phyloP scores from a whole-genome alignment of 2,797 vertebrate species.

The Kryptopterus vitreolus region DNA sequence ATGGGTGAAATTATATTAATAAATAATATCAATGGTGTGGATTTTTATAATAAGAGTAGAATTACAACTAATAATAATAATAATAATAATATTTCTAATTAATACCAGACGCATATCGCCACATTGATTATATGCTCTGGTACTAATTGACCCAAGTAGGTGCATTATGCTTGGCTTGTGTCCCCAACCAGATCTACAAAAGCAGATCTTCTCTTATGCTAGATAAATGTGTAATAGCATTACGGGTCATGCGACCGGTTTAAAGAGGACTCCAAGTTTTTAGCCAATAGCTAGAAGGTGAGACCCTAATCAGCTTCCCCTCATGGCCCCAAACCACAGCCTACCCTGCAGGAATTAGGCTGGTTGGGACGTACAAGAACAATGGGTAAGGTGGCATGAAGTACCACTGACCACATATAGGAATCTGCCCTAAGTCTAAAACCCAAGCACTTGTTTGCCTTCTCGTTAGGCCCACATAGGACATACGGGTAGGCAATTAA shows the following conservation, averaged over 20 bases:
- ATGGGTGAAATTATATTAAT: slow-evolving; percentile 76
- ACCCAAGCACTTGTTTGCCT: slow-evolving; percentile 65
- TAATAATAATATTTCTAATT: slow-evolving; percentile 61
- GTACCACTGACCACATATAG: slow-evolving; percentile 47
- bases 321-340: slow-evolving; percentile 40
- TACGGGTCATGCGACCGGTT: slow-evolving; percentile 50
- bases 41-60: slow-evolving; percentile 66
- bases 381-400: slow-evolving; percentile 45
- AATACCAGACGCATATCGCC: slow-evolving; percentile 67
- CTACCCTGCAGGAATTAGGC: slow-evolving; percentile 51
- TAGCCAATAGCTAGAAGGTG: slow-evolving; percentile 38
- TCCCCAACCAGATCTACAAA: slow-evolving; percentile 46
- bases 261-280: slow-evolving; percentile 42
- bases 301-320: slow-evolving; percentile 42
- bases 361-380: slow-evolving; percentile 54
- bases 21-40: slow-evolving; percentile 77
- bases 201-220: slow-evolving; percentile 48
- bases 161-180: slow-evolving; percentile 46
- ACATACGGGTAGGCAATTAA: slow-evolving; percentile 47
- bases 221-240: slow-evolving; percentile 52
- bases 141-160: slow-evolving; percentile 59
- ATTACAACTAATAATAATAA: slow-evolving; percentile 59
- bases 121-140: slow-evolving; percentile 64
- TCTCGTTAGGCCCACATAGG: slow-evolving; percentile 63
- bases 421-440: slow-evolving; percentile 50